phyloP scores from a whole-genome alignment of 37 sponge, comb jelly and placozoan species.

The Hormiphora californensis region DNA sequence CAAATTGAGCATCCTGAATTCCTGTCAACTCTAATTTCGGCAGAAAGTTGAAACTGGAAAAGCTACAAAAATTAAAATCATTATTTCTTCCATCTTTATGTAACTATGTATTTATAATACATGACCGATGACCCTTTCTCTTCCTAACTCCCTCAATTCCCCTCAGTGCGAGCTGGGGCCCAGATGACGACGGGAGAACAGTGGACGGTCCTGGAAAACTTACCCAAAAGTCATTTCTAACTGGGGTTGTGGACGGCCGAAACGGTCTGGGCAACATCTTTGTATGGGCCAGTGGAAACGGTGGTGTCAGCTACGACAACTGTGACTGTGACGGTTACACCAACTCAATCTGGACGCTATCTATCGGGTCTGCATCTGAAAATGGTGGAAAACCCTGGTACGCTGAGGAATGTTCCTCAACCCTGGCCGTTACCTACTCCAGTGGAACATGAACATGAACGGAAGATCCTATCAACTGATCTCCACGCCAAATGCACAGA shows the following conservation, averaged over 20 bases:
- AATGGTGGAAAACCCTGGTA: constrained; percentile 87
- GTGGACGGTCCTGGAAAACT: constrained; percentile 92
- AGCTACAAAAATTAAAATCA: too few relatives aligned
- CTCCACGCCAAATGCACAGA: constrained; percentile 33
- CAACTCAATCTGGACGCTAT: constrained; percentile 82
- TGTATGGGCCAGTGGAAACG: constrained; percentile 99
- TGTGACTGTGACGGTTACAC: constrained; percentile 98
- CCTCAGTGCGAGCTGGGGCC: constrained; percentile 99
- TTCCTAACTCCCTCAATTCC: too few relatives aligned
- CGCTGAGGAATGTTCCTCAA: constrained; percentile 85
- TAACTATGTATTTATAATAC: too few relatives aligned
- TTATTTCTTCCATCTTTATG: too few relatives aligned
- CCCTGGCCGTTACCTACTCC: constrained; percentile 86
- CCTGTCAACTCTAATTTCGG: too few relatives aligned
- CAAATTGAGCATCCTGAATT: too few relatives aligned
- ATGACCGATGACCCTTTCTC: too few relatives aligned
- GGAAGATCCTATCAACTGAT: constrained; percentile 64
- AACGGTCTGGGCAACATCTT: constrained; percentile 84
- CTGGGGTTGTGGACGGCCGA: constrained; percentile 78
- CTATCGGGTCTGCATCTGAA: constrained; percentile 76
- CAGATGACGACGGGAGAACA: constrained; percentile 90
- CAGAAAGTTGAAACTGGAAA: too few relatives aligned
- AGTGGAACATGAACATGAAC: constrained; percentile 69
- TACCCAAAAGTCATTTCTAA: constrained; percentile 67
- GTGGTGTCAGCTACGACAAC: constrained; percentile 75